Evolutionary conservation across 2,113 vertebrate species (phyloP).

Genomic region (Callopanchax toddi): DNA sequence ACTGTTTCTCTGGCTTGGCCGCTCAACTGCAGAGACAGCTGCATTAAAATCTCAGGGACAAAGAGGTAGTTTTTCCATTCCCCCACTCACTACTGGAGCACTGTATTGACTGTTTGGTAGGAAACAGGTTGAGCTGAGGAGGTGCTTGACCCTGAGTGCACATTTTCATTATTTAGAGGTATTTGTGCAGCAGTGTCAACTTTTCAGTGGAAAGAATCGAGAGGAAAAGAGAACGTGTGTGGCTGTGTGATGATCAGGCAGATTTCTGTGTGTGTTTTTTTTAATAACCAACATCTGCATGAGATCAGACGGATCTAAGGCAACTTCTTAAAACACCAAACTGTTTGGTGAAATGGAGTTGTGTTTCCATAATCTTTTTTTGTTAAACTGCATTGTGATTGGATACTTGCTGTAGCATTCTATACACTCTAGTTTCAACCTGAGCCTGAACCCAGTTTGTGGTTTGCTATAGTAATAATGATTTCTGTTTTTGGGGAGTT

Average conservation of each 20-base stretch:
- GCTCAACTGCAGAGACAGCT: constrained; percentile 20
- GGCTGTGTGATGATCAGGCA: neutral
- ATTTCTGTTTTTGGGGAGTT: too few species aligned
- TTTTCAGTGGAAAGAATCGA: constrained; percentile 22
- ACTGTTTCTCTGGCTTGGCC: constrained; percentile 21
- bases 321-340: too few species aligned
- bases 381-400: too few species aligned
- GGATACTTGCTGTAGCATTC: too few species aligned
- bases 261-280: too few species aligned
- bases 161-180: constrained; percentile 57
- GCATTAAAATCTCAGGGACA: constrained; percentile 38
- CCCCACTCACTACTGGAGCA: constrained; percentile 1
- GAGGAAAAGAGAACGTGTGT: constrained; percentile 5
- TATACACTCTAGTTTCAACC: too few species aligned
- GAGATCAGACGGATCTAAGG: too few species aligned
- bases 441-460: too few species aligned
- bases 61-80: constrained; percentile 4
- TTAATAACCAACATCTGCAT: too few species aligned
- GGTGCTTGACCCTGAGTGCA: constrained; percentile 45
- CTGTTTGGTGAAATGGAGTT: too few species aligned
- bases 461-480: too few species aligned
- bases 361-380: too few species aligned
- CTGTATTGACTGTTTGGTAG: constrained; percentile 43
- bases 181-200: constrained; percentile 40
- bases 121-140: constrained; percentile 44